Evolutionary conservation across 2,888 invertebrate genomes (phyloP), one percentile per base, ranked within the genome.

Genomic region (Megastigmus dorsalis): DNA sequence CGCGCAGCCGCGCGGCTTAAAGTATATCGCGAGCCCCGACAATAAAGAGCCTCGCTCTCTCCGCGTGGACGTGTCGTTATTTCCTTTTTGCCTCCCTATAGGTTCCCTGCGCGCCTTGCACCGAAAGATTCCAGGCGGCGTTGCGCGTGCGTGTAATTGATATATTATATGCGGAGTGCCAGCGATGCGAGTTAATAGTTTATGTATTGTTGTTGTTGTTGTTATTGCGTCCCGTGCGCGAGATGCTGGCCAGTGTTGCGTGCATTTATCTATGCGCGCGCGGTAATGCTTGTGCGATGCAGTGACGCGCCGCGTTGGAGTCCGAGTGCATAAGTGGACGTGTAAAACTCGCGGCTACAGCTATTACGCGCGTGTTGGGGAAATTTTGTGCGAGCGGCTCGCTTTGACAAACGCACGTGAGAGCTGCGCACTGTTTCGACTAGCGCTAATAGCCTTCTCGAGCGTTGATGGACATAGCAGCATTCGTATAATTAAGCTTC

Each of bases 151-250:
- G 38, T n/a, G 15, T 59, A 59, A 68, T 57, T 57, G 59, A 68
- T 68, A 62, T 33, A 59, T 48, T 48, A 57, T 38, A 48, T 48
- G 48, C 50, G n/a, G 33, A 9, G 10, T n/a, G 45, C 43, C 36
- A 13, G 52, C 18, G 18, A 57, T 36, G 59, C 28, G 50, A 59
- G 59, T 68, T 68, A 68, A 59, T 50, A n/a, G 43, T n/a, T 54
- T 62, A 69, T n/a, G n/a, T n/a, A n/a, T n/a, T n/a, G n/a, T n/a
- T n/a, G n/a, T n/a, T n/a, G n/a, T n/a, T n/a, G n/a, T n/a, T n/a
- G n/a, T 43, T 69, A 62, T 69, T 62, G 52, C 20, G 62, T 69
- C 60, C 52, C 48, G 33, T 54, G 33, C 15, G 28, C 18, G n/a
- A n/a, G n/a, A n/a, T 52, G 55, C 15, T 36, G 36, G 20, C n/a